Base-by-base conservation (phyloP, 2,888 invertebrate species). In the Fabriciana adippe region DNA sequence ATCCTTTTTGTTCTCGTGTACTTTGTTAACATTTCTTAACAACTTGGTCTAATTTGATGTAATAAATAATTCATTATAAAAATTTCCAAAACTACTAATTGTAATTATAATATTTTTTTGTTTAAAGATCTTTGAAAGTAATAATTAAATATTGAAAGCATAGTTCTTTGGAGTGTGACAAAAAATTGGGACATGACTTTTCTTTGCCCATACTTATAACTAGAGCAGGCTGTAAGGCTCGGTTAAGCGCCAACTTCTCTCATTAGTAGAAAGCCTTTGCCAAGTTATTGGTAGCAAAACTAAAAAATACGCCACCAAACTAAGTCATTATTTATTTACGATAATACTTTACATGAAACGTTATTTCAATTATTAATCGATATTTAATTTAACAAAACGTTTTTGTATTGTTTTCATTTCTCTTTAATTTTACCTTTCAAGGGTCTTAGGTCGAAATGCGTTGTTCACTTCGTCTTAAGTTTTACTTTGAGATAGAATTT, bases 401-500 rank as follows among this genome's bases (percentile, higher is more conserved):
- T 21, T 21, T 18, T 51, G 15, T 51, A 18, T 5, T 8, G 16
- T 18, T 48, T 16, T 48, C 59, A 59, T 59, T 67, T 54, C 56
- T 26, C 26, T 48, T 55, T 35, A 61, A 50, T 61, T 55, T 53
- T 14, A 18, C 62, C 56, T 41, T 48, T 41, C 8, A 53, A 45
- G 18, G 16, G 35, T 55, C 35, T 51, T 48, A 41, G 55, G 35
- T 67, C 53, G 26, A 48, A 67, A 64, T 48, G 57, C 53, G 64
- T 61, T 65, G 57, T 64, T 65, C 70, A 64, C 57, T 64, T 48
- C 60, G 21, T 67, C 66, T 71, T 61, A 71, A 64, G 35, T 65
- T 68, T 64, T 59, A 65, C 68, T 63, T 55, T 55, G 67, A 68
- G 70, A 70, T 71, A 64, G 64, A 73, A 71, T 67, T 67, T 66